Evolutionary conservation across 2,113 vertebrate genomes (phyloP).

Genomic region (Cyrtonyx montezumae): DNA sequence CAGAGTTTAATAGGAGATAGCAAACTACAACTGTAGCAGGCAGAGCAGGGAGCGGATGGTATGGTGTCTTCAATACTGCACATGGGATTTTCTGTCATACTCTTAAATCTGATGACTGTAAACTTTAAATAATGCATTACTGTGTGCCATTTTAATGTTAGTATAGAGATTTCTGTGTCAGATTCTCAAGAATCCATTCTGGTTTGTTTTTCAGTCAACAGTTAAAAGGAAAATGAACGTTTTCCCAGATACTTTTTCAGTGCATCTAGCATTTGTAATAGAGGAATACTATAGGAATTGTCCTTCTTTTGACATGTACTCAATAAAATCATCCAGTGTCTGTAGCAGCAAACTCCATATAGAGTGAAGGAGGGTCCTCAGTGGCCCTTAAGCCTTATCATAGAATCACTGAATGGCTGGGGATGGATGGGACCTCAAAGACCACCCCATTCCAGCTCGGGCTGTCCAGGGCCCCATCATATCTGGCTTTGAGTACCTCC

Average conservation of each 20-base stretch:
- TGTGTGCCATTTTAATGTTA: not conserved
- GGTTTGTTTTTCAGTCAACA: not conserved
- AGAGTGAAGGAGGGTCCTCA: not conserved
- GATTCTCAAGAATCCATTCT: not conserved
- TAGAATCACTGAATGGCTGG: no score
- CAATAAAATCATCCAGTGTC: not conserved
- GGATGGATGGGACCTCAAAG: no score
- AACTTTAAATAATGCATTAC: constrained; percentile 13
- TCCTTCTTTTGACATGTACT: not conserved
- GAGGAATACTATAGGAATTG: not conserved
- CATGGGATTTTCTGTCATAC: not conserved
- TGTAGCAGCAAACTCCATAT: not conserved
- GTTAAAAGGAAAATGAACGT: not conserved
- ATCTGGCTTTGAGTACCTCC: no score
- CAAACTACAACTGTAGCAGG: not conserved
- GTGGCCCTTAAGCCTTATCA: not conserved
- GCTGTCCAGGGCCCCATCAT: no score
- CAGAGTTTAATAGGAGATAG: not conserved
- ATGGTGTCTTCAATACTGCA: not conserved
- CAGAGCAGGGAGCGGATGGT: not conserved
- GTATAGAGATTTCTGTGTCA: not conserved
- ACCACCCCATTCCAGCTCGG: no score
- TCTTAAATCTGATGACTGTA: not conserved
- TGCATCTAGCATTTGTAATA: not conserved
- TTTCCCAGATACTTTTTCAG: not conserved